Conservation (phyloP, 2,888 invertebrate genomes). For the Eudemis profundana region DNA sequence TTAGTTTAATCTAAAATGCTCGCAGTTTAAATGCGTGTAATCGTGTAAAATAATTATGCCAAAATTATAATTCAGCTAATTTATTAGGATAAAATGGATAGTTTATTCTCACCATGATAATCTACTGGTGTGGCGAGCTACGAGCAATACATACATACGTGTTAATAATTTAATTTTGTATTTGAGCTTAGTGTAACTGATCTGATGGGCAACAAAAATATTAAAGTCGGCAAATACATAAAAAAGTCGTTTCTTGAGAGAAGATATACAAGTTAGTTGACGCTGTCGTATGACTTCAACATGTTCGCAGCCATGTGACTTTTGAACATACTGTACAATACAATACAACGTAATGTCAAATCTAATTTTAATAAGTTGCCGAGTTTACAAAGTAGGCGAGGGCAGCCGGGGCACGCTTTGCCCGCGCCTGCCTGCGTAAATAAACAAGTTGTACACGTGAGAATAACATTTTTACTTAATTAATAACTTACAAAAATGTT, state of each 20-base stretch:
- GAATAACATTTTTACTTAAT: neutral
- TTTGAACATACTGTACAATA: slow-evolving; percentile 20
- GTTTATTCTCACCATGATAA: slow-evolving; percentile 36
- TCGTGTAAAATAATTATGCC: slow-evolving; percentile 20
- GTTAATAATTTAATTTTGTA: slow-evolving; percentile 27
- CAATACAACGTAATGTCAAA: too few species aligned
- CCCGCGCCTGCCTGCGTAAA: slow-evolving; percentile 17
- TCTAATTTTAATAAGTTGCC: slow-evolving; percentile 15
- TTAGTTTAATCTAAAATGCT: neutral
- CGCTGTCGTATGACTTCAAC: neutral
- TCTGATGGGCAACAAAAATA: slow-evolving; percentile 23
- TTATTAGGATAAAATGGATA: slow-evolving; percentile 32
- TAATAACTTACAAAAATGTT: neutral
- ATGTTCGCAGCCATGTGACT: slow-evolving; percentile 1
- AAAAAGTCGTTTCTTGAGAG: slow-evolving; percentile 14
- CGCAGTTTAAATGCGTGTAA: slow-evolving; percentile 20
- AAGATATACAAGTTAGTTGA: slow-evolving; percentile 4
- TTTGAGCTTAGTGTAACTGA: neutral
- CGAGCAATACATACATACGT: slow-evolving; percentile 36
- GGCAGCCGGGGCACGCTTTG: slow-evolving; percentile 3
- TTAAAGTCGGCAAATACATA: neutral
- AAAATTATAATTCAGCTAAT: slow-evolving; percentile 32
- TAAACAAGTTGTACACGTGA: slow-evolving; percentile 1
- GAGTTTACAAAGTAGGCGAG: neutral
- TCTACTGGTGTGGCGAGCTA: slow-evolving; percentile 42